Percentiles rank a stretch among this genome's conserved stretches.
phyloP scores from a whole-genome alignment of 2,888 invertebrate genomes.

The Mylabris sibirica region DNA sequence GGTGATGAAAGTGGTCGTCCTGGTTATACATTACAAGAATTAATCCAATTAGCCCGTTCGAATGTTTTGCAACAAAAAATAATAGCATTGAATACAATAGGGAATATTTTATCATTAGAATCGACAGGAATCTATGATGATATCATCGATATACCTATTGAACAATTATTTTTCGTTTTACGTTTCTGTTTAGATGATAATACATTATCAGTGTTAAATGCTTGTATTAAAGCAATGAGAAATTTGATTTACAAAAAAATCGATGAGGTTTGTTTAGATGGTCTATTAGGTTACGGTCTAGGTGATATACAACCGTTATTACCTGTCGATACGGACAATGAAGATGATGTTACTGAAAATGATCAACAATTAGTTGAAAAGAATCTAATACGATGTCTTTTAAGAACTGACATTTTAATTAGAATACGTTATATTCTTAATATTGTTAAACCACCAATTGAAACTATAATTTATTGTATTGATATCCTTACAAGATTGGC shows the following conservation, averaged over 20 bases:
- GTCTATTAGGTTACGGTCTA: constrained; percentile 71
- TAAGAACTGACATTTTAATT: constrained; percentile 78
- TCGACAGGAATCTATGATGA: constrained; percentile 80
- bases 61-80: constrained; percentile 84
- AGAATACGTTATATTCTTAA: constrained; percentile 82
- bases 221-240: constrained; percentile 79
- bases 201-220: constrained; percentile 73
- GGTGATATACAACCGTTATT: constrained; percentile 70
- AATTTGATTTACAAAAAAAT: constrained; percentile 77
- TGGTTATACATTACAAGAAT: constrained; percentile 89
- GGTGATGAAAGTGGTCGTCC: constrained; percentile 91
- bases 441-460: constrained; percentile 72
- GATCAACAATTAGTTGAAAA: constrained; percentile 87
- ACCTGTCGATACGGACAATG: constrained; percentile 57
- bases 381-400: constrained; percentile 77
- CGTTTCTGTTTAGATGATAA: constrained; percentile 89
- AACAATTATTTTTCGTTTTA: constrained; percentile 79
- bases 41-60: constrained; percentile 81
- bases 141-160: constrained; percentile 77
- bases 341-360: constrained; percentile 73
- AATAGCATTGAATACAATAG: constrained; percentile 79
- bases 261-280: constrained; percentile 81
- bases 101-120: constrained; percentile 77
- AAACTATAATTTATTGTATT: constrained; percentile 76
- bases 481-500: constrained; percentile 82